Conservation (phyloP, 1,140 invertebrate species). For the Diprion similis region DNA sequence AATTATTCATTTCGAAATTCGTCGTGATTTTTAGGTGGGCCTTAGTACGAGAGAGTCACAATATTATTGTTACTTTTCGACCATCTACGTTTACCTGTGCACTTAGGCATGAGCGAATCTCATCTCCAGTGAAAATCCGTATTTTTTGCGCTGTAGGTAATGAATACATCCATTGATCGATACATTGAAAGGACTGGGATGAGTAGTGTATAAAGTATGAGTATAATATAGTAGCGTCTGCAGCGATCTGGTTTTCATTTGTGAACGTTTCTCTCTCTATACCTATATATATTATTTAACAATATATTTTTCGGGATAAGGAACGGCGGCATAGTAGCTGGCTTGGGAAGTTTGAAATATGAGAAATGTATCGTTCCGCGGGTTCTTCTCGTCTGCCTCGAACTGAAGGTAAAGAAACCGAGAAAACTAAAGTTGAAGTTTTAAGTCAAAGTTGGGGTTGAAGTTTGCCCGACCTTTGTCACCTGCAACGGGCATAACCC, state of each 20-base stretch:
- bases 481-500: neutral
- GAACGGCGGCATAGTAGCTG: neutral
- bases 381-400: neutral
- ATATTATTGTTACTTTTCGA: too few relatives aligned
- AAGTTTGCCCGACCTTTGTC: conserved; percentile 4
- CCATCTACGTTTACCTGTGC: too few relatives aligned
- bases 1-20: too few relatives aligned
- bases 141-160: too few relatives aligned
- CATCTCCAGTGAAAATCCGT: too few relatives aligned
- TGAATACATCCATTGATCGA: too few relatives aligned
- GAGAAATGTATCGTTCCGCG: conserved; percentile 3
- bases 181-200: neutral
- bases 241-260: neutral
- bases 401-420: neutral
- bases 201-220: neutral
- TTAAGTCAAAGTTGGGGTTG: neutral
- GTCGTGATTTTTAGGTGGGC: too few relatives aligned
- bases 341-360: conserved; percentile 2
- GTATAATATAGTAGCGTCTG: too few relatives aligned
- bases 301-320: too few relatives aligned
- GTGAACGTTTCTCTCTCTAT: neutral
- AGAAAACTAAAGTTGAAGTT: neutral
- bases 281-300: too few relatives aligned
- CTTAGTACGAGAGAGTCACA: too few relatives aligned
- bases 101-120: too few relatives aligned